Conservation (phyloP, 2,888 invertebrate species). For the Conchocele bisecta region DNA sequence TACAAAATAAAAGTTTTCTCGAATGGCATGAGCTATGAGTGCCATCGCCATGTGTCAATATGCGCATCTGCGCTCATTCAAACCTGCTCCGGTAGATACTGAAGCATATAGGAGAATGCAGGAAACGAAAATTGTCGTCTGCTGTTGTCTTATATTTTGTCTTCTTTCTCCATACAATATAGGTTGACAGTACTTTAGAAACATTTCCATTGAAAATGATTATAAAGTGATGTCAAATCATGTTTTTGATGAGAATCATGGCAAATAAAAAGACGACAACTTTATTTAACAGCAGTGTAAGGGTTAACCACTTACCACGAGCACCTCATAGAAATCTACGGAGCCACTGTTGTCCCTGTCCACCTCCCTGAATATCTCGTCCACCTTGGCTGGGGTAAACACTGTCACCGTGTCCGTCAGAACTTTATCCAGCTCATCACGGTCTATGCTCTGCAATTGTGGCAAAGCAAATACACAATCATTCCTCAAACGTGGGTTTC, state of each 20-base stretch:
- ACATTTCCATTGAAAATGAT: too few relatives aligned
- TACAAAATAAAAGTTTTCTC: too few relatives aligned
- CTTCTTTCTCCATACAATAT: too few relatives aligned
- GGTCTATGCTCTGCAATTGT: conserved; percentile 61
- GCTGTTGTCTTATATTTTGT: too few relatives aligned
- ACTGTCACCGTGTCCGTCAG: conserved; percentile 53
- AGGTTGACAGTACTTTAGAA: too few relatives aligned
- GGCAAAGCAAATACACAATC: too few relatives aligned
- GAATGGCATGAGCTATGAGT: neutral
- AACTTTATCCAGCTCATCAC: conserved; percentile 60
- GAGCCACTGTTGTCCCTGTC: conserved; percentile 58
- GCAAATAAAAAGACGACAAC: neutral
- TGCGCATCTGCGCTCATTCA: neutral
- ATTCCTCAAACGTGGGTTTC: too few relatives aligned
- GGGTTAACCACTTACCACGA: conserved; percentile 45
- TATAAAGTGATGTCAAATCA: too few relatives aligned
- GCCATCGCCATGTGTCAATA: neutral
- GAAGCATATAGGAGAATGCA: too few relatives aligned
- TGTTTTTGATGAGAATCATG: too few relatives aligned
- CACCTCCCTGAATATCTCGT: conserved; percentile 59
- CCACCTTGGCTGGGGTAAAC: conserved; percentile 58
- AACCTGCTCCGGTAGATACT: too few relatives aligned
- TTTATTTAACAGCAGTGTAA: neutral
- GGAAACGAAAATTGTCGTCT: too few relatives aligned
- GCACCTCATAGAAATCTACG: conserved; percentile 65